A percentile compares a stretch with the other conserved stretches of the same genome.
These are phyloP conservation scores for Xerus inauris DNA, from an alignment of 2,113 vertebrate genomes.

Conservation along the genomic window DNA sequence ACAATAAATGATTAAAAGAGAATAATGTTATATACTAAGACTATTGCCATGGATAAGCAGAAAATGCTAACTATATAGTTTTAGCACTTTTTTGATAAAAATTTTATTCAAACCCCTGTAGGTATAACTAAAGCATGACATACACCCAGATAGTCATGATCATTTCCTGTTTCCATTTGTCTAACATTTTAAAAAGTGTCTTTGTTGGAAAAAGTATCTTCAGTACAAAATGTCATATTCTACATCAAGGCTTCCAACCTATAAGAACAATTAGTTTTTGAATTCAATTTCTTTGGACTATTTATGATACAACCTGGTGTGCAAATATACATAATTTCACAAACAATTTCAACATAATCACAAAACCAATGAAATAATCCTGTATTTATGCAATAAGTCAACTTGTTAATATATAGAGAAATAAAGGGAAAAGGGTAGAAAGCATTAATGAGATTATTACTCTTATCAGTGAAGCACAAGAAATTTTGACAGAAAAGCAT, in stretches of 20 bases:
- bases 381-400: neutral
- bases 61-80: neutral
- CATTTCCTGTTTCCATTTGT: neutral
- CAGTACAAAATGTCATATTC: neutral
- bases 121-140: neutral
- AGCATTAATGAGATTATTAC: neutral
- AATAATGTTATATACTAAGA: neutral
- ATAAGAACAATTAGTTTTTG: neutral
- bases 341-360: neutral
- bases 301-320: neutral
- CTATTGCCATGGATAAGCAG: neutral
- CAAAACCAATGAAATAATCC: neutral
- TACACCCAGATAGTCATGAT: neutral
- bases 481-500: neutral
- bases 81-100: neutral
- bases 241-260: neutral
- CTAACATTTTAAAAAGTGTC: neutral
- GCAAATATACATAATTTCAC: neutral
- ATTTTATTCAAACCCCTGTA: neutral
- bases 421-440: neutral
- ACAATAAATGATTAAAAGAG: neutral
- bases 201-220: conserved; percentile 31
- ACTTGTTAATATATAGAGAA: neutral
- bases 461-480: neutral
- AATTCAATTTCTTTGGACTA: neutral